A percentile compares a stretch with the other conserved stretches of the same genome.
phyloP scores from a whole-genome alignment of 2,888 invertebrate genomes.

The Onthophagus sagittarius region DNA sequence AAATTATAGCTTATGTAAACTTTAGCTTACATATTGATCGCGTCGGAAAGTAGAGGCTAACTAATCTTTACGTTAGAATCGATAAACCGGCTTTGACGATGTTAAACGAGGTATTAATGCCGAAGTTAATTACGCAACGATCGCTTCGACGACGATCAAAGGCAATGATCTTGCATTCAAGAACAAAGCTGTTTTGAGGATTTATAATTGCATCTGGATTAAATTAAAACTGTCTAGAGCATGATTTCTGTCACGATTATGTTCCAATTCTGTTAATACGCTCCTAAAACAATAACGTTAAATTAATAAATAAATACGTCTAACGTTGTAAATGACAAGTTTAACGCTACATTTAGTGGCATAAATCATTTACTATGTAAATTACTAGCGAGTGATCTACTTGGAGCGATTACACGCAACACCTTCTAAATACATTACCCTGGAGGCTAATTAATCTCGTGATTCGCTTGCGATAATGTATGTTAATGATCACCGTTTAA shows the following conservation, averaged over 20 bases:
- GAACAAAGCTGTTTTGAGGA: constrained; percentile 12
- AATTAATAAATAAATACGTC: too few species aligned
- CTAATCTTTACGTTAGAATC: not conserved
- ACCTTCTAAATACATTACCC: too few species aligned
- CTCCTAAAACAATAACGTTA: too few species aligned
- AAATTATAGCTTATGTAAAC: too few species aligned
- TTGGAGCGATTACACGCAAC: too few species aligned
- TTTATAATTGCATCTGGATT: constrained; percentile 6
- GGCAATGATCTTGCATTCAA: not conserved
- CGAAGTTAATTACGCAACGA: not conserved
- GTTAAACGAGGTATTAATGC: not conserved
- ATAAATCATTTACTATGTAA: too few species aligned
- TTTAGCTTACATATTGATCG: not conserved
- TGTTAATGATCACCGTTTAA: too few species aligned
- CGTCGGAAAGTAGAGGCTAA: not conserved
- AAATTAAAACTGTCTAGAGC: not conserved
- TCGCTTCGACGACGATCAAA: not conserved
- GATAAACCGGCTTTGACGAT: not conserved
- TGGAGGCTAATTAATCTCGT: too few species aligned
- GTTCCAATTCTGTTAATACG: not conserved
- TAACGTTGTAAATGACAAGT: too few species aligned
- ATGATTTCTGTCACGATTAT: not conserved
- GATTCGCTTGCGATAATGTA: too few species aligned
- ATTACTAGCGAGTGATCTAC: too few species aligned
- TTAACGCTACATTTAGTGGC: too few species aligned